Conservation (phyloP, 2,888 invertebrate genomes). For the Galeopsomyia nigrocyanea region DNA sequence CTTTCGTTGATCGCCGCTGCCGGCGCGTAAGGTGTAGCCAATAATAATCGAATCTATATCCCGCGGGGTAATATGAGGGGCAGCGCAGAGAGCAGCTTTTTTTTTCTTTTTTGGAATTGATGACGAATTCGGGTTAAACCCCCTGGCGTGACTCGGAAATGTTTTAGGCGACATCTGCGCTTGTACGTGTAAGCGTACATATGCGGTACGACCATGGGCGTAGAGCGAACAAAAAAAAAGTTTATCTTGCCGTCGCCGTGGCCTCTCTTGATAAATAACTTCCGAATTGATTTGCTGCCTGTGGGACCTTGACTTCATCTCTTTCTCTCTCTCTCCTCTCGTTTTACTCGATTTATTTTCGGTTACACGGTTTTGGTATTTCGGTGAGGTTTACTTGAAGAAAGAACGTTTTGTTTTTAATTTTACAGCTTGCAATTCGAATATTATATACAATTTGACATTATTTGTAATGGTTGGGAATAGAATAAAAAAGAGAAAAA, state of each 20-base stretch:
- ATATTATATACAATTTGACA: too few relatives aligned
- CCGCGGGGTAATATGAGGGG: neutral
- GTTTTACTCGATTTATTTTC: too few relatives aligned
- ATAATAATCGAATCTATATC: slow-evolving; percentile 5
- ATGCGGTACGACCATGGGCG: neutral
- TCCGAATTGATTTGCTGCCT: slow-evolving; percentile 14
- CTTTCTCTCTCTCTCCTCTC: neutral
- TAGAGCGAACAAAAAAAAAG: neutral
- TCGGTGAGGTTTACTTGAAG: too few relatives aligned
- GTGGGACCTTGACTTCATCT: neutral
- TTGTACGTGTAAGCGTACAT: too few relatives aligned
- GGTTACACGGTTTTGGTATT: too few relatives aligned
- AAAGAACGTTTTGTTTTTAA: too few relatives aligned
- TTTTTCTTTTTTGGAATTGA: too few relatives aligned
- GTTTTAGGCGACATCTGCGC: neutral
- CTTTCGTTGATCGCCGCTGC: neutral
- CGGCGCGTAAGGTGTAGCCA: neutral
- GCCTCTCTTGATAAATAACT: slow-evolving; percentile 11
- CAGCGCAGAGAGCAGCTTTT: too few relatives aligned
- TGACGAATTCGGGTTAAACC: neutral
- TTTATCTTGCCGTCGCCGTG: slow-evolving; percentile 4
- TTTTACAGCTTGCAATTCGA: too few relatives aligned
- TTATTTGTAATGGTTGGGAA: too few relatives aligned
- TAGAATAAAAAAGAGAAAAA: too few relatives aligned
- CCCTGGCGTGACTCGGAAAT: neutral